Conservation (phyloP, 2,888 invertebrate genomes). For the Ophion obscuratus region DNA sequence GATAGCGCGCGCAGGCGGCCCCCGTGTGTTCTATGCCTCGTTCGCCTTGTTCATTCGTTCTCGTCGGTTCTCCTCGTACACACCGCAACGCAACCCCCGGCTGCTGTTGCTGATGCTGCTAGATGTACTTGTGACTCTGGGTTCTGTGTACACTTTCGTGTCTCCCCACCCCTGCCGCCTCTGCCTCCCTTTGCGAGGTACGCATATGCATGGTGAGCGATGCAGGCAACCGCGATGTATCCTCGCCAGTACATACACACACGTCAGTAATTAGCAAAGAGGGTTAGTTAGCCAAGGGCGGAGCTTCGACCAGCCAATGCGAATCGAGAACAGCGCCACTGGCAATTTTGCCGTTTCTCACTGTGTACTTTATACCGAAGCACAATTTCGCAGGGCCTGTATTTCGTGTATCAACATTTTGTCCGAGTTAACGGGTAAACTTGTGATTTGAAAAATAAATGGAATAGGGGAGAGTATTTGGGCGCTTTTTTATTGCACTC, state of each 20-base stretch:
- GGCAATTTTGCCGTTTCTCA: constrained; percentile 42
- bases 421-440: background rate
- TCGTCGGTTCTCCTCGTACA: constrained; percentile 49
- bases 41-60: constrained; percentile 67
- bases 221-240: constrained; percentile 56
- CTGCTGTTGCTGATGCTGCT: constrained; percentile 57
- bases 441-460: background rate
- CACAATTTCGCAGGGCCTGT: constrained; percentile 5
- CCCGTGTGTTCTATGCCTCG: constrained; percentile 48
- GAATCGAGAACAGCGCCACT: constrained; percentile 68
- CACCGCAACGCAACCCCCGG: constrained; percentile 59
- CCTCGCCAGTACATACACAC: constrained; percentile 70
- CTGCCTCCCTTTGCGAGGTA: constrained; percentile 14
- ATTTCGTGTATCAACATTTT: constrained; percentile 19
- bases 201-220: constrained; percentile 29
- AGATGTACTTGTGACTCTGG: constrained; percentile 40
- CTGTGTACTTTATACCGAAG: constrained; percentile 18
- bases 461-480: background rate
- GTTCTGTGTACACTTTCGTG: constrained; percentile 49
- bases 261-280: constrained; percentile 79
- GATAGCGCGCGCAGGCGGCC: constrained; percentile 65
- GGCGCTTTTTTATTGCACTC: background rate
- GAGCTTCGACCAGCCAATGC: constrained; percentile 78
- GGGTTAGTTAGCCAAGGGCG: constrained; percentile 81
- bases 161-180: constrained; percentile 20